Conservation (phyloP, 64 coral and sea anemone species). For the Dendrophyllia cribrosa region DNA sequence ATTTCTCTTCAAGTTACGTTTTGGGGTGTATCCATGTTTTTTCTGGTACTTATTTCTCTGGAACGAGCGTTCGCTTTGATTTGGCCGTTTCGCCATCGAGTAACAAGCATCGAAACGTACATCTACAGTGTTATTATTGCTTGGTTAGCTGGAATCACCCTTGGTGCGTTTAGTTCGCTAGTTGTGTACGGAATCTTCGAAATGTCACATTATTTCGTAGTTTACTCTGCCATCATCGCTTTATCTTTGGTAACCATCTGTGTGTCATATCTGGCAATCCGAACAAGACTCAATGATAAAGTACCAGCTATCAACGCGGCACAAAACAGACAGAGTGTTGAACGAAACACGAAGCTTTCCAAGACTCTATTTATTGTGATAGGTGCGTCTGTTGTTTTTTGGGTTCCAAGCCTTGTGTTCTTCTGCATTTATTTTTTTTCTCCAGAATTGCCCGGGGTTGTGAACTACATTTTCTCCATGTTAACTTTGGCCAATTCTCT, state of each 20-base stretch:
- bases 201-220: background rate
- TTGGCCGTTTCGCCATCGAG: conserved; percentile 1
- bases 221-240: background rate
- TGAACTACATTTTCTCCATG: background rate
- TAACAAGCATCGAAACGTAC: background rate
- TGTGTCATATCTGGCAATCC: background rate
- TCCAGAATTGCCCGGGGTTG: background rate
- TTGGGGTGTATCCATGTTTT: background rate
- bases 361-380: too few relatives aligned
- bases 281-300: background rate
- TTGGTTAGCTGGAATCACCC: background rate
- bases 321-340: background rate
- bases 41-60: background rate
- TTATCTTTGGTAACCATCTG: background rate
- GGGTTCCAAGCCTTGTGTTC: too few relatives aligned
- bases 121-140: background rate
- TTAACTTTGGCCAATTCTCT: conserved; percentile 1
- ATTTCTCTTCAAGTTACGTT: background rate
- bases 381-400: too few relatives aligned
- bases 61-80: background rate
- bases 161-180: background rate
- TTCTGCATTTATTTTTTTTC: background rate
- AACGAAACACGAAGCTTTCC: too few relatives aligned
- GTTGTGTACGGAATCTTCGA: background rate
- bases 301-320: background rate